Conservation (phyloP, 1,140 invertebrate species). For the Rhysida immarginata region DNA sequence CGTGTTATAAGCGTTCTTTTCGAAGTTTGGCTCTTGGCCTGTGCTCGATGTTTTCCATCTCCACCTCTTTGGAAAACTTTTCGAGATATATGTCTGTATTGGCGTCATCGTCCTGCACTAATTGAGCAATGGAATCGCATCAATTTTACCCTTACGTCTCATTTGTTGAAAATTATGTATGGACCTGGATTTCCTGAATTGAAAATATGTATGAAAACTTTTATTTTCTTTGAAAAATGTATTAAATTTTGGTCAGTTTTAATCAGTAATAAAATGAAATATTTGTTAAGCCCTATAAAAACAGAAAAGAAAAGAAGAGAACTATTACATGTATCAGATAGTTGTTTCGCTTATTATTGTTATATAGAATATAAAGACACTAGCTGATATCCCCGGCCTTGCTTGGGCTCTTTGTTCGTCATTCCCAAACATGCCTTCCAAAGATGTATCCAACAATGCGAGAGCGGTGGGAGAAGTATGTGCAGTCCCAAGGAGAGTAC, state of each 20-base stretch:
- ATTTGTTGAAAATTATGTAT: slow-evolving; percentile 73
- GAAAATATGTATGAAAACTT: slow-evolving; percentile 49
- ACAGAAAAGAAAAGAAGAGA: too few relatives aligned
- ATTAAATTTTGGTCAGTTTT: neutral
- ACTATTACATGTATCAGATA: too few relatives aligned
- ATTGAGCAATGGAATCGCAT: slow-evolving; percentile 92
- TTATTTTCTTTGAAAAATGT: neutral
- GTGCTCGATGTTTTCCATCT: slow-evolving; percentile 74
- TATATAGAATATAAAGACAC: too few relatives aligned
- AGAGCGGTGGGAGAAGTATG: too few relatives aligned
- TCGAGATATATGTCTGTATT: slow-evolving; percentile 75
- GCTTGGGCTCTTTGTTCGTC: too few relatives aligned
- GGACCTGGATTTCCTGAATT: slow-evolving; percentile 70
- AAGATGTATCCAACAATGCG: too few relatives aligned
- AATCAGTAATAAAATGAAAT: neutral
- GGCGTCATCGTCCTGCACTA: slow-evolving; percentile 80
- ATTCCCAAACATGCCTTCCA: too few relatives aligned
- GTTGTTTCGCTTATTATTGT: too few relatives aligned
- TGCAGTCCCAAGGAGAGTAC: too few relatives aligned
- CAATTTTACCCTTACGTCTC: slow-evolving; percentile 70
- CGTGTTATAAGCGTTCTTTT: slow-evolving; percentile 82
- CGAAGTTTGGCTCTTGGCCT: slow-evolving; percentile 88
- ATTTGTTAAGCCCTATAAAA: slow-evolving; percentile 7
- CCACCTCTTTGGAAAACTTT: slow-evolving; percentile 92
- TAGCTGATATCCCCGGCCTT: too few relatives aligned